Evolutionary conservation across 2,888 invertebrate species (phyloP).

Genomic region (Xestia c-nigrum): DNA sequence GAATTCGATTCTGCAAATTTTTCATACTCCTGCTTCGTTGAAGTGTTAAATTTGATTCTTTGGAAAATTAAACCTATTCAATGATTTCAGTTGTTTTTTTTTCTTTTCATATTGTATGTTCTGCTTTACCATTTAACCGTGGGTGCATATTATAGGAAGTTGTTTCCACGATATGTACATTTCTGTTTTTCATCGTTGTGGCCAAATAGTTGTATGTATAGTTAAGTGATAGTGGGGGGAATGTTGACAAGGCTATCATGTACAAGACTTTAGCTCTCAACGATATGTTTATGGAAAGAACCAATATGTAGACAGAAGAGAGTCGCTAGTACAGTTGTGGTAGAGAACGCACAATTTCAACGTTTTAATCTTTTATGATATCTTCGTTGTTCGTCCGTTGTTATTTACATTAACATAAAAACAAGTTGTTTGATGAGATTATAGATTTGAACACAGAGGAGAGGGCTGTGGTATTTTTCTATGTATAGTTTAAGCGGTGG

Average conservation of each 20-base stretch:
- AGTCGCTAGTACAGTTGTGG: not conserved
- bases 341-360: conserved; percentile 19
- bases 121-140: conserved; percentile 36
- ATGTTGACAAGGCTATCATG: conserved; percentile 40
- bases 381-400: not conserved
- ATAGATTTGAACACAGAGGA: not conserved
- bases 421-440: not conserved
- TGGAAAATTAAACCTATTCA: not conserved
- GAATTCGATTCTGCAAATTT: not conserved
- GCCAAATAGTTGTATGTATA: conserved; percentile 67
- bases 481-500: not conserved
- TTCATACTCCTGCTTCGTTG: not conserved
- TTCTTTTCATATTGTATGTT: not conserved
- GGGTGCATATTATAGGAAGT: conserved; percentile 1
- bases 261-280: not conserved
- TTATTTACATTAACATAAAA: not conserved
- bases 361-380: not conserved
- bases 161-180: conserved; percentile 47
- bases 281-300: no score
- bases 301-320: no score
- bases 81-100: not conserved
- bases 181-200: conserved; percentile 65
- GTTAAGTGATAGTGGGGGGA: conserved; percentile 52
- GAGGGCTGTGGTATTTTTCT: not conserved
- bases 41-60: not conserved